Base-by-base conservation (phyloP, 2,113 vertebrate genomes). In the Chaenogobius annularis region DNA sequence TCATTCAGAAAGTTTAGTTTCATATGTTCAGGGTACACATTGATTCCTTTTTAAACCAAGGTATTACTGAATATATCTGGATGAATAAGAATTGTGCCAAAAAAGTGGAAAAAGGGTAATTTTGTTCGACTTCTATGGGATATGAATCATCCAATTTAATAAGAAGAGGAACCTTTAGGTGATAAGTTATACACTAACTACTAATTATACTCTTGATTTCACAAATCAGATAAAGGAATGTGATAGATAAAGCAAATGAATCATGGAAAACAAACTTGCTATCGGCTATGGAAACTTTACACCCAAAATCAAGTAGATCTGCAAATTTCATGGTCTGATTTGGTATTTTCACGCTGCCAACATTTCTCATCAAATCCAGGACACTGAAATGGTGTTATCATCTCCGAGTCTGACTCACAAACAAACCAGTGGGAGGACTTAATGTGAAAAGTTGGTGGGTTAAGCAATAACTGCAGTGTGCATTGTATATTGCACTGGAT, bases 381-480 rank as follows among this genome's bases (percentile, higher is more conserved):
- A 63, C 31, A 63, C 17, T 43, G 37, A 63, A 63, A 63, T 12
- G 61, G 17, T 37, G 35, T 63, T 40, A n/a, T 40, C 35, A 63
- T 43, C 61, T 63, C 35, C 17, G 17, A 4, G 17, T 20, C 61
- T 63, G 61, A 63, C 61, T 63, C 61, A 63, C 31, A 63, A n/a
- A 40, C 35, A 11, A 63, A 5, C 31, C 61, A 12, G 61, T 63
- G 61, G 61, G 61, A 40, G 61, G 61, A 63, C 31, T 63, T 63
- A 43, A 63, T 63, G 61, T 43, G 61, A 17, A 63, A 63, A 63
- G 61, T 63, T 20, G 31, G 61, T 12, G 35, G 10, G 61, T 26
- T 43, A 63, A 40, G 35, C 10, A 37, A 63, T 40, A 61, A n/a
- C 35, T 19, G 26, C 23, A 63, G 17, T 12, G 19, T 35, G 35